These are phyloP conservation scores for Pterocles burchelli DNA, from an alignment of 2,113 vertebrate species.

Conservation along the genomic window DNA sequence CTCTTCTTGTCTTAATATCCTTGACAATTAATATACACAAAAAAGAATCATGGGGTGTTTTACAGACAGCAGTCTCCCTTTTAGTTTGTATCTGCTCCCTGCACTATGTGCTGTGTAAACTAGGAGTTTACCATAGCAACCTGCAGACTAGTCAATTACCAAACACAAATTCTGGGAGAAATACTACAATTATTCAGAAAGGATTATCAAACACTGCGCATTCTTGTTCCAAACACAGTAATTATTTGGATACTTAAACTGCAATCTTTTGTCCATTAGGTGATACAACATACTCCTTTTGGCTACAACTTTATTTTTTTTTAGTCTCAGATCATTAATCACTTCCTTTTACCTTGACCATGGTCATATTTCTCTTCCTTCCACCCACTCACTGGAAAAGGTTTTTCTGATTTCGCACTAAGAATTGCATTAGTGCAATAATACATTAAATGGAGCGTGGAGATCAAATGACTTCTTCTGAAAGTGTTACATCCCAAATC, in stretches of 20 bases:
- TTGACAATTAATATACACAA: not conserved
- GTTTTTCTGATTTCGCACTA: not conserved
- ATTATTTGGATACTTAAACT: slow-evolving; percentile 65
- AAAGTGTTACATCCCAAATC: not conserved
- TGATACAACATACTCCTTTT: not conserved
- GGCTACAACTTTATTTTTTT: not conserved
- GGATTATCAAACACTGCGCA: slow-evolving; percentile 2
- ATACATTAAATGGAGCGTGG: not conserved
- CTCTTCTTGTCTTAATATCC: not conserved
- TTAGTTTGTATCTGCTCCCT: not conserved
- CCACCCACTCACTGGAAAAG: not conserved
- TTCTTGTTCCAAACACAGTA: slow-evolving; percentile 50
- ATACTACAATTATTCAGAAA: slow-evolving; percentile 48
- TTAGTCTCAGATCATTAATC: not conserved
- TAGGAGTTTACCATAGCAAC: slow-evolving; percentile 44
- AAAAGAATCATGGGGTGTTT: not conserved
- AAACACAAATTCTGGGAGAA: slow-evolving; percentile 22
- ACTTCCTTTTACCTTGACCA: not conserved
- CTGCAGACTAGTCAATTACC: slow-evolving; percentile 45
- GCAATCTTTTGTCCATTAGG: slow-evolving; percentile 52
- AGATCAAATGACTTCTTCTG: not conserved
- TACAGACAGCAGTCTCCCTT: not conserved
- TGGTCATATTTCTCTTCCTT: not conserved
- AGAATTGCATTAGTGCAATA: not conserved
- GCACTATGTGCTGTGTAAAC: not conserved